Base-by-base conservation (phyloP, 2,797 vertebrate species). In the Hylomyscus alleni region DNA sequence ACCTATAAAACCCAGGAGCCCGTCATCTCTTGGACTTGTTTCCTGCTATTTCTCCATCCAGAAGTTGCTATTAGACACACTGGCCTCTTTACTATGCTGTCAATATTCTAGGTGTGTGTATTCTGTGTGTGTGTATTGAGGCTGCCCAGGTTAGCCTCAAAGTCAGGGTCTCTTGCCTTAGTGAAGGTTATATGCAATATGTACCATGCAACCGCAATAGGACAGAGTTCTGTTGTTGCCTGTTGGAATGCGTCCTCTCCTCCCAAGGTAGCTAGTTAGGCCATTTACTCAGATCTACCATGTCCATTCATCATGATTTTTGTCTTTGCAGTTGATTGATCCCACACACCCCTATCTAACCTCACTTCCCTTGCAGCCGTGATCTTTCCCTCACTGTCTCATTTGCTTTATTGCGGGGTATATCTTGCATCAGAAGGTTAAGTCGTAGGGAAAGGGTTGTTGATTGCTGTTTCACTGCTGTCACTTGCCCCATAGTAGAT, bases 41-140 rank as follows among this genome's bases (percentile, higher is more conserved):
- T 81, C 26, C 50, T 93, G 0, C 34, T 60, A 1, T 88, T 94
- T 91, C 40, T 44, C 96, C 90, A 56, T 65, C 86, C 47, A 58
- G 77, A 95, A 81, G 72, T 56, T 47, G 29, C 3, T 76, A 56
- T 40, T 62, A 44, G 20, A 44, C 31, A 56, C 31, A 13, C 19
- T 52, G 17, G 37, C 62, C 4, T 86, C 67, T 77, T 84, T 3
- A 8, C 14, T 86, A 1, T 62, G 87, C 44, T 72, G 73, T 47
- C 44, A 81, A 34, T 54, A 29, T 34, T 67, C 37, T 44, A 75
- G 72, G 37, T 75, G 31, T 80, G 31, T 54, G 7, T 81, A 8
- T 82, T 82, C 52, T 82, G 54, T 26, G 37, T 8, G 44, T 44
- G 44, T 44, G 44, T 44, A 44, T 44, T 44, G 26, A 60, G 58